Conservation (phyloP, 2,888 invertebrate species). For the Ormyrus rosae region DNA sequence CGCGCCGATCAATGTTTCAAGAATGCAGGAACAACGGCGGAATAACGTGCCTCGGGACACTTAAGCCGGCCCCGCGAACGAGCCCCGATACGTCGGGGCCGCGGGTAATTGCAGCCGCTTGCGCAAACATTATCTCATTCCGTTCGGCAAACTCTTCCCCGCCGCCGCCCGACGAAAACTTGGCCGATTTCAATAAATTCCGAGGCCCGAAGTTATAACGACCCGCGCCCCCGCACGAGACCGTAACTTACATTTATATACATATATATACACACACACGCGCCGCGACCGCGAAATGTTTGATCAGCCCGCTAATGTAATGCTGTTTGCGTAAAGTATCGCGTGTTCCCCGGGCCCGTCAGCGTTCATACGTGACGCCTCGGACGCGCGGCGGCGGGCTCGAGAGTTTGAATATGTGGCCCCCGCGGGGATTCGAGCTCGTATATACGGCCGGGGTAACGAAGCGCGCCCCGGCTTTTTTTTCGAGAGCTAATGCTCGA, state of each 20-base stretch:
- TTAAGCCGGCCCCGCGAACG: constrained; percentile 59
- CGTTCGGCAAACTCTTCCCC: constrained; percentile 17
- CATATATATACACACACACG: too few relatives aligned
- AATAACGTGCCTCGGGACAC: constrained; percentile 64
- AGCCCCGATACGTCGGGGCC: constrained; percentile 63
- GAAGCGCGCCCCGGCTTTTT: neutral
- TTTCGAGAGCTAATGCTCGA: neutral
- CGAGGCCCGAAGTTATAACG: constrained; percentile 44
- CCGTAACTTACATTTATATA: too few relatives aligned
- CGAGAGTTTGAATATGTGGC: constrained; percentile 6
- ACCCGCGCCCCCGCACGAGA: neutral
- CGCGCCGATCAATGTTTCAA: constrained; percentile 19
- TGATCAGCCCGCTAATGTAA: constrained; percentile 71
- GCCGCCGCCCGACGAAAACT: constrained; percentile 9
- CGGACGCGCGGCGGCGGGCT: neutral
- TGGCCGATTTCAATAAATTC: constrained; percentile 49
- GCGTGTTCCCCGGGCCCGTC: constrained; percentile 57
- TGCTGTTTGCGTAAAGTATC: constrained; percentile 69
- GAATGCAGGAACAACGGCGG: constrained; percentile 58
- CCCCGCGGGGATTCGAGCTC: too few relatives aligned
- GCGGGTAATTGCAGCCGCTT: constrained; percentile 62
- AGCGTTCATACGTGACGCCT: neutral
- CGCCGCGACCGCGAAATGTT: constrained; percentile 59
- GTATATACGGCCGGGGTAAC: too few relatives aligned
- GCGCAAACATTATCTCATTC: constrained; percentile 60